Evolutionary conservation across 2,888 invertebrate species (phyloP).

Genomic region (Harmothoe impar): DNA sequence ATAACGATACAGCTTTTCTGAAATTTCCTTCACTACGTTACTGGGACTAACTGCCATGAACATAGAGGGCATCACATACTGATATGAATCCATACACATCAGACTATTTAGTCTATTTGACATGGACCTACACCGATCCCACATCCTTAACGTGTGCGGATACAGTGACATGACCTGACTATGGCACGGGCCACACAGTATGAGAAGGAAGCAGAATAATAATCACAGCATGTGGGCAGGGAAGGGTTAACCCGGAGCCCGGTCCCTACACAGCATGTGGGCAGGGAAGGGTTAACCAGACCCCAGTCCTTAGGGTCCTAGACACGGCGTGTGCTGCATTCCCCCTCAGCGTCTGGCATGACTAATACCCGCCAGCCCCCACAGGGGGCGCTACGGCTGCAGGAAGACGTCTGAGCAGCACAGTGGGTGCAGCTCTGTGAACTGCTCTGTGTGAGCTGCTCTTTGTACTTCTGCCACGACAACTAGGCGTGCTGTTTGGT

Average conservation of each 20-base stretch:
- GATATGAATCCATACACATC: no score
- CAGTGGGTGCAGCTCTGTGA: not conserved
- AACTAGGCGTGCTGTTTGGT: no score
- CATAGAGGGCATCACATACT: no score
- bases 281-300: not conserved
- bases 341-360: not conserved
- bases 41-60: no score
- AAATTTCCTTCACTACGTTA: no score
- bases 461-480: no score
- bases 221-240: not conserved
- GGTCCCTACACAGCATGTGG: not conserved
- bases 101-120: no score
- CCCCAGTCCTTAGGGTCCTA: no score
- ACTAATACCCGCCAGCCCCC: not conserved
- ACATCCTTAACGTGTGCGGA: not conserved
- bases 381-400: not conserved
- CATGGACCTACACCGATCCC: not conserved
- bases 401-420: not conserved
- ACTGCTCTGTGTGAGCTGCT: no score
- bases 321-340: not conserved
- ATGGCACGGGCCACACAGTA: not conserved
- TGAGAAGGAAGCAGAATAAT: not conserved
- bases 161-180: constrained; percentile 12
- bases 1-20: no score
- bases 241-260: not conserved